These are phyloP conservation scores for Melospiza melodia DNA, from an alignment of 2,113 vertebrate species.

Conservation along the genomic window DNA sequence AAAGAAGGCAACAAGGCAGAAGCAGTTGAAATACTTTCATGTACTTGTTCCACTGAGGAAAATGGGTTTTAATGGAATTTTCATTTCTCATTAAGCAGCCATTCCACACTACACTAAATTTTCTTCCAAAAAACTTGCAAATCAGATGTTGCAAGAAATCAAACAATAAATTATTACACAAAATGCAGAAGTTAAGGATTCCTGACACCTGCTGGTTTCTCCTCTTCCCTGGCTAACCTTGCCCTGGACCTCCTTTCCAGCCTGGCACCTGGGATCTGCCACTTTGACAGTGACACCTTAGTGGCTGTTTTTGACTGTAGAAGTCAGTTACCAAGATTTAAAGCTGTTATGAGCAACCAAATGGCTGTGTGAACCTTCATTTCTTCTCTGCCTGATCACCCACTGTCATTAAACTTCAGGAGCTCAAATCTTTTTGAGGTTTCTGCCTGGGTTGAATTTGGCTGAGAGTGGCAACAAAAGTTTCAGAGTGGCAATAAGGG, in stretches of 20 bases:
- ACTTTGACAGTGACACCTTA: neutral
- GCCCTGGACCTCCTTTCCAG: neutral
- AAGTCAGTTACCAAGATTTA: neutral
- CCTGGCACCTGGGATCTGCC: neutral
- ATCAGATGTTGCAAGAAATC: neutral
- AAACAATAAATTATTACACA: neutral
- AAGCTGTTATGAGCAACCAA: neutral
- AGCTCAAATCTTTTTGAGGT: neutral
- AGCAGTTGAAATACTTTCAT: neutral
- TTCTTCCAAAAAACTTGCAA: neutral
- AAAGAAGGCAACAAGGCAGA: neutral
- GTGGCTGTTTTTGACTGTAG: neutral
- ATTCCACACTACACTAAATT: neutral
- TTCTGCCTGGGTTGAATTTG: neutral
- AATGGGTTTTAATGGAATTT: neutral
- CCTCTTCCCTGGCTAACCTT: neutral
- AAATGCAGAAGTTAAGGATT: neutral
- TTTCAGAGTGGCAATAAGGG: neutral
- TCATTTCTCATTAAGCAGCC: neutral
- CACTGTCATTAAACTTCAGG: neutral
- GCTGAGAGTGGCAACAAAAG: neutral
- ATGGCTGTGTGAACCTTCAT: neutral
- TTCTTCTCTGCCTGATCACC: neutral
- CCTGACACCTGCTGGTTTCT: neutral
- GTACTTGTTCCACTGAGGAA: neutral